Conservation (phyloP, 53 echinoderm and acorn worm species). For the Temnopleurus reevesii region DNA sequence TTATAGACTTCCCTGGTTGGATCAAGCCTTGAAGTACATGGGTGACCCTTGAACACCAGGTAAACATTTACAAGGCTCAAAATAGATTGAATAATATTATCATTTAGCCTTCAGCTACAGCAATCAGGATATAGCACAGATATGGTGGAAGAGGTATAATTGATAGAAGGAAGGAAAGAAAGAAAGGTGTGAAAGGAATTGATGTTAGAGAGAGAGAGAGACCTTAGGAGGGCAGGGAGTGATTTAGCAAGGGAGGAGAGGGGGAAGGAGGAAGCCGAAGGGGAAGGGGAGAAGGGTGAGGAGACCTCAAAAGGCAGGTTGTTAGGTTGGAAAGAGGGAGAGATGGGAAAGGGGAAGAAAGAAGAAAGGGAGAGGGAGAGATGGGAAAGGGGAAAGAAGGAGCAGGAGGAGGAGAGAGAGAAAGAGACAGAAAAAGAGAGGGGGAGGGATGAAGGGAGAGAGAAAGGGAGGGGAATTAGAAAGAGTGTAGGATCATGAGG, state of each 20-base stretch:
- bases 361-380: not conserved
- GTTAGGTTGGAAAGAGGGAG: not conserved
- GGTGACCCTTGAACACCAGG: not conserved
- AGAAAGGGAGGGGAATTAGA: not conserved
- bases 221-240: not conserved
- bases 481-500: not conserved
- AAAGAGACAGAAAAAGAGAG: not conserved
- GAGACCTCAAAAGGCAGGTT: too few species aligned
- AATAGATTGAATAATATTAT: not conserved
- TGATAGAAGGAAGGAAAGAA: not conserved
- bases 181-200: too few species aligned
- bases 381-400: not conserved
- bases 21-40: not conserved
- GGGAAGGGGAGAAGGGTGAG: too few species aligned
- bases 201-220: not conserved
- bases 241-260: too few species aligned
- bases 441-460: not conserved
- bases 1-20: conserved; percentile 8
- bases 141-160: not conserved
- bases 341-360: not conserved
- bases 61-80: not conserved
- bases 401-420: not conserved
- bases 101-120: not conserved
- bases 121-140: conserved; percentile 5
- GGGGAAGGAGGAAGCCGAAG: too few species aligned